Base-by-base conservation (phyloP, 2,797 vertebrate species). In the Cephalopachus bancanus region DNA sequence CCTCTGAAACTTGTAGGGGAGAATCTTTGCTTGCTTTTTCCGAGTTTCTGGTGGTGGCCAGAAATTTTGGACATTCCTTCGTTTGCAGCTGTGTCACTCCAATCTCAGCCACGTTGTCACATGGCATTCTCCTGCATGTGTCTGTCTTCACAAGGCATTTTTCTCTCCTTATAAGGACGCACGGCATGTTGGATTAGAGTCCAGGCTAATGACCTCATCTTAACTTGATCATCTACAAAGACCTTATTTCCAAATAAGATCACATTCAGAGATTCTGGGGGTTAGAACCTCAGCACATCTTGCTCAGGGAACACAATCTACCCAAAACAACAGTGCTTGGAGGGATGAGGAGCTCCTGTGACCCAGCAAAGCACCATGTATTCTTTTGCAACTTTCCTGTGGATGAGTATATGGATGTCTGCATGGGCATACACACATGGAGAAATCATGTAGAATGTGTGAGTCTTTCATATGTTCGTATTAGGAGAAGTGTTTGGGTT, bases 331-430 rank as follows among this genome's bases (percentile, higher is more conserved):
- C 7, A 44, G 20, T 6, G 60, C 49, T 28, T 2, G 5, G 20
- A 81, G 28, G 37, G 5, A 16, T 20, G 1, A 30, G 15, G 53
- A 11, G 37, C 15, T 30, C 44, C 64, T 49, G 22, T 44, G 7
- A 8, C 5, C 57, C 22, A 17, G 57, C 22, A n/a, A 78, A 83
- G 26, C 28, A 11, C 10, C 1, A 2, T 0, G 8, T 28, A 2
- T 15, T 59, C 62, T 64, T 19, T 15, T n/a, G 3, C 0, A 59
- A 24, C 33, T 65, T 80, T 53, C 24, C 9, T 7, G 6, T 16
- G 19, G 10, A 3, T 49, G 24, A 57, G 3, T 4, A 1, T 0
- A 1, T 19, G 15, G 0, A 2, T 1, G 1, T 75, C 30, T 51
- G 11, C 6, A 8, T 3, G 20, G 15, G 51, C 28, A 51, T 16